Conservation (phyloP, 2,888 invertebrate species). For the Theodoxus fluviatilis region DNA sequence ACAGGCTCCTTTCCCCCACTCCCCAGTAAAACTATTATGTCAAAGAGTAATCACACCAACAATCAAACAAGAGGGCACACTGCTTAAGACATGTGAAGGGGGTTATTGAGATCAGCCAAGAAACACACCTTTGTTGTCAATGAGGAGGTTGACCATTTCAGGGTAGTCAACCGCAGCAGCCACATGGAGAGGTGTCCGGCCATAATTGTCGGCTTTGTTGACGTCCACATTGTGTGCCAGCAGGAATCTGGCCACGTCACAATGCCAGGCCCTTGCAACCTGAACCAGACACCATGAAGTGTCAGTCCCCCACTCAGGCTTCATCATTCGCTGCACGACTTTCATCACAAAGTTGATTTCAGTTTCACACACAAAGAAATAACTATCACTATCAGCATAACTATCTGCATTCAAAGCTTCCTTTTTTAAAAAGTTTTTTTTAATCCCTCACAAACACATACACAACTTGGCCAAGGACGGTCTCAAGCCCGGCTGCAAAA, state of each 20-base stretch:
- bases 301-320: no score
- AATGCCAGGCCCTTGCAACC: slow-evolving; percentile 62
- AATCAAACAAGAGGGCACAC: slow-evolving; percentile 1
- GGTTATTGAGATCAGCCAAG: not conserved
- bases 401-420: no score
- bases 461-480: no score
- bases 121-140: slow-evolving; percentile 51
- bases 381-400: not conserved
- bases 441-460: no score
- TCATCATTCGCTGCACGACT: no score
- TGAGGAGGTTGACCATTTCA: slow-evolving; percentile 59
- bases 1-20: no score
- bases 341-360: not conserved
- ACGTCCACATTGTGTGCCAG: slow-evolving; percentile 55
- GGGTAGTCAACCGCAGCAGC: slow-evolving; percentile 63
- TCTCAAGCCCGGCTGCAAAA: no score
- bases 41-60: not conserved
- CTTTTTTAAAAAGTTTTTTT: no score
- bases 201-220: slow-evolving; percentile 52
- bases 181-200: slow-evolving; percentile 62
- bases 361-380: not conserved
- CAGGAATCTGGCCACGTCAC: slow-evolving; percentile 59
- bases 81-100: not conserved
- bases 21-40: no score
- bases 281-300: slow-evolving; percentile 30